These are phyloP conservation scores for Fregata magnificens DNA, from an alignment of 2,113 vertebrate genomes.

Conservation along the genomic window DNA sequence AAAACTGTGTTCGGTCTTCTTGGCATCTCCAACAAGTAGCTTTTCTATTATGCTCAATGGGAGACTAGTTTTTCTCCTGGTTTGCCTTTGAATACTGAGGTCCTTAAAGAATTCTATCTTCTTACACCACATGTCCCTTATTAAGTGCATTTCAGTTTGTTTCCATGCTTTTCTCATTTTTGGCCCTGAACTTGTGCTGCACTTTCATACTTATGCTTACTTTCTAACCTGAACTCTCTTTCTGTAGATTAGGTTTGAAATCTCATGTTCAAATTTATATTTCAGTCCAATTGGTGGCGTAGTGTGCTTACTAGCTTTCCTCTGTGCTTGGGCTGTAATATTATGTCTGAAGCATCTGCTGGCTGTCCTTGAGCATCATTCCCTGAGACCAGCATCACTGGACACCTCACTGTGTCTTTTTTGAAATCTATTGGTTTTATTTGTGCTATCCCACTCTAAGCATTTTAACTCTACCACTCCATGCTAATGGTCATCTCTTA, in stretches of 20 bases:
- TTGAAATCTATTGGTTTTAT: neutral
- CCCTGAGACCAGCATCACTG: neutral
- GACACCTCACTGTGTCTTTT: neutral
- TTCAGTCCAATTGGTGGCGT: neutral
- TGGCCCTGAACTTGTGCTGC: neutral
- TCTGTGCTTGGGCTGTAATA: neutral
- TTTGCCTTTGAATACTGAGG: neutral
- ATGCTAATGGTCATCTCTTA: neutral
- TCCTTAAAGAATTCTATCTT: neutral
- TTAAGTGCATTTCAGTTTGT: neutral
- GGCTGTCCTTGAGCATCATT: neutral
- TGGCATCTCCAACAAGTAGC: neutral
- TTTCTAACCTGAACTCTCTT: neutral
- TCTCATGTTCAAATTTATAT: neutral
- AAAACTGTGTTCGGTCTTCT: neutral
- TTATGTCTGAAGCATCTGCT: neutral
- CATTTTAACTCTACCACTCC: neutral
- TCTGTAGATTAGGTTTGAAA: neutral
- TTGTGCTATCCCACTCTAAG: neutral
- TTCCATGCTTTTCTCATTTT: neutral
- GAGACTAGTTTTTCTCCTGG: neutral
- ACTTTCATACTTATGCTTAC: accelerated
- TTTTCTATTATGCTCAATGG: neutral
- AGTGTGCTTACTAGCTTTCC: neutral
- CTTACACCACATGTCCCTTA: neutral